Percentiles rank a stretch among this genome's conserved stretches.
Conservation (phyloP, 2,888 invertebrate species). For the Eristalinus sepulchralis region DNA sequence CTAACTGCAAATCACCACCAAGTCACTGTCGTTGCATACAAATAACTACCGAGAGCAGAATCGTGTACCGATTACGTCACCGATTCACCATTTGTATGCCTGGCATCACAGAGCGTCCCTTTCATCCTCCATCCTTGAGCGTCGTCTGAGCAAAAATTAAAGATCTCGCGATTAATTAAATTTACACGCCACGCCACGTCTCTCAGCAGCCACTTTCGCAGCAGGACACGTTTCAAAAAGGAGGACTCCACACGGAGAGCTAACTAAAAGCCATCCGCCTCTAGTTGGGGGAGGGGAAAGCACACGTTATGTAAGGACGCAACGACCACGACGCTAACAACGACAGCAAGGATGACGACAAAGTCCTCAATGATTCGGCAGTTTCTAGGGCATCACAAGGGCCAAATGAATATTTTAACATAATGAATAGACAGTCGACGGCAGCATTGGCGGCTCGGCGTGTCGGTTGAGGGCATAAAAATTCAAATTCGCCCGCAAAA, state of each 20-base stretch:
- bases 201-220: background rate
- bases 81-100: conserved; percentile 47
- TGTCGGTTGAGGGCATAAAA: conserved; percentile 39
- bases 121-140: conserved; percentile 28
- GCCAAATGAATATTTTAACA: conserved; percentile 69
- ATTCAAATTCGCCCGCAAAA: conserved; percentile 56
- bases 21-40: conserved; percentile 46
- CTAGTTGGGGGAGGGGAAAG: background rate
- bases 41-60: conserved; percentile 31
- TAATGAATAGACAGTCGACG: conserved; percentile 49
- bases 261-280: conserved; percentile 26
- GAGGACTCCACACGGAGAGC: background rate
- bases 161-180: conserved; percentile 66
- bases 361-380: conserved; percentile 60
- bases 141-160: conserved; percentile 37
- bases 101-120: background rate
- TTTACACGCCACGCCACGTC: conserved; percentile 21
- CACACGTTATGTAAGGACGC: conserved; percentile 15
- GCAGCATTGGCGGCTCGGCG: too few relatives aligned
- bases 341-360: background rate
- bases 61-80: conserved; percentile 47
- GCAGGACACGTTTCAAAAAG: background rate
- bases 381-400: conserved; percentile 67
- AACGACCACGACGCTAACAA: background rate
- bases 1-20: background rate